These are phyloP conservation scores for Rhea americana DNA, from an alignment of 2,113 vertebrate genomes.

Conservation along the genomic window DNA sequence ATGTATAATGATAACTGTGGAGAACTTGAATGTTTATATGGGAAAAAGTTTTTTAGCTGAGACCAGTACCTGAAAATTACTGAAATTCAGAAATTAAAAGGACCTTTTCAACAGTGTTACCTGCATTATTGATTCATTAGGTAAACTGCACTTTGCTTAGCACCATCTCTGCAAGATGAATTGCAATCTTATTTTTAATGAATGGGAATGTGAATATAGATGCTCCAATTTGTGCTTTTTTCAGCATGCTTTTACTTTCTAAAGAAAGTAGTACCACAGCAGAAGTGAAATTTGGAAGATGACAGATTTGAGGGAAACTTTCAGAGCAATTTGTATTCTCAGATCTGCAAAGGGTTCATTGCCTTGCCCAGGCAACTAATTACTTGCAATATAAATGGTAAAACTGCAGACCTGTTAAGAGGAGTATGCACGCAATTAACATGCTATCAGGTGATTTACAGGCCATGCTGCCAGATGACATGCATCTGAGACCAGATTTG, in stretches of 20 bases:
- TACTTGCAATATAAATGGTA: background rate
- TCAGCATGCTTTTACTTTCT: background rate
- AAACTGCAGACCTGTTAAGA: accelerated
- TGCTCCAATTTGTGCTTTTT: background rate
- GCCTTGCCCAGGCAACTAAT: background rate
- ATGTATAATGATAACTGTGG: background rate
- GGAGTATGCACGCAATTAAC: background rate
- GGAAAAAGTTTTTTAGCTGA: background rate
- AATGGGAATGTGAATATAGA: background rate
- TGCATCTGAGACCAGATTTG: background rate
- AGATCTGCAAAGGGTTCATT: background rate
- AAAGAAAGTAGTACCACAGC: background rate
- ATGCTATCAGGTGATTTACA: accelerated
- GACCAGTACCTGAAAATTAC: background rate
- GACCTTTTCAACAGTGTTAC: background rate
- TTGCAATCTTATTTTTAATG: background rate
- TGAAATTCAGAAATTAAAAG: background rate
- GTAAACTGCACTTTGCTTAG: background rate
- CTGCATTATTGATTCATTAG: background rate
- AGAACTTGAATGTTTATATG: background rate
- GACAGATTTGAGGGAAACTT: background rate
- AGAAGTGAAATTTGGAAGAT: background rate
- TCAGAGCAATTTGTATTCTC: background rate
- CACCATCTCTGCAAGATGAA: background rate
- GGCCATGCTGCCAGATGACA: background rate